Evolutionary conservation across 2,797 vertebrate species (phyloP), one percentile per base, ranked within the genome.

Genomic region (Remorina albescens): DNA sequence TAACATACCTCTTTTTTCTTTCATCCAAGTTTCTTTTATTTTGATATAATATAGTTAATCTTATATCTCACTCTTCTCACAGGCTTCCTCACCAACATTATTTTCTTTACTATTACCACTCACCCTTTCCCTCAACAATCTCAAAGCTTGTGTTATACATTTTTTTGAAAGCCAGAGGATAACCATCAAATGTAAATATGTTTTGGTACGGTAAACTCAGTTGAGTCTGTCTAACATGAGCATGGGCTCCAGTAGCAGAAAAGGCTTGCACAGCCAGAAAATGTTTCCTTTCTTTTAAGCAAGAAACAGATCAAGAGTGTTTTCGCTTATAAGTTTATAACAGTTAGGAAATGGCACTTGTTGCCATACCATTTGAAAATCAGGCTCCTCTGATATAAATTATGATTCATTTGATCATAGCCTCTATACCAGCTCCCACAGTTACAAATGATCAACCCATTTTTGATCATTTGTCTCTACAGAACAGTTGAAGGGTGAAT

Each of bases 1-100:
- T 96, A 94, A 95, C 94, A 94, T 95, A 91, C 94, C 94, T 95
- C 94, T 95, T 90, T 96, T 93, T 95, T 94, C 71, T 77, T 32
- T 70, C 68, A 65, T 67, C 64, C 68, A 23, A 23, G 21, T 72
- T 54, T 61, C 53, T 18, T 71, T 74, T 93, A 91, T 65, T 36
- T n/a, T 2, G 30, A 66, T 78, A 62, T 78, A 34, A 66, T 81
- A 34, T 70, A 76, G 39, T 86, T 23, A 58, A 79, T 83, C 68
- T 76, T 81, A 57, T 77, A 49, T 74, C 66, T 66, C 57, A 74
- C 53, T 58, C 50, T 75, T 62, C 70, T 58, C 69, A 54, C 78
- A 71, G 79, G 57, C 74, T 68, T 76, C 30, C 63, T 71, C 82
- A 68, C 66, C 72, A 74, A 86, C 26, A 76, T 36, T 39, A 12